Conservation (phyloP, 92 coral and sea anemone genomes). For the Epizoanthus illoricatus region DNA sequence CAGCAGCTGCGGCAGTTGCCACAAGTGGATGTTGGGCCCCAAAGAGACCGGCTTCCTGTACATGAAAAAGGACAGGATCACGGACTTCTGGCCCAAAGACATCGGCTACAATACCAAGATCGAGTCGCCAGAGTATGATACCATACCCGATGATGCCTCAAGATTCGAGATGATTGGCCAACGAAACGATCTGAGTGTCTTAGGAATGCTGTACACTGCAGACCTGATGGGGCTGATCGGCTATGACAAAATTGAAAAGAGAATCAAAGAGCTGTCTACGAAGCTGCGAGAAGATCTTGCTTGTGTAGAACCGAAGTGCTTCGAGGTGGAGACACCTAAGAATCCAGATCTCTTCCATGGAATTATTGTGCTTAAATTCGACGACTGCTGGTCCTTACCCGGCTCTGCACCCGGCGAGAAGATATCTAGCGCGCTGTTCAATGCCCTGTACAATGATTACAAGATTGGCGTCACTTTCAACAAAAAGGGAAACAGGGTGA, state of each 20-base stretch:
- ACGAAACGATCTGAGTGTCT: constrained; percentile 60
- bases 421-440: too few relatives aligned
- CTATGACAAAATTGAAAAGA: constrained; percentile 37
- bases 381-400: too few relatives aligned
- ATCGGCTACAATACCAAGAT: constrained; percentile 68
- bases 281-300: too few relatives aligned
- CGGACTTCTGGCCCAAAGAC: constrained; percentile 61
- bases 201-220: constrained; percentile 64
- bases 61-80: constrained; percentile 55
- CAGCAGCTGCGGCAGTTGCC: constrained; percentile 59
- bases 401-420: too few relatives aligned
- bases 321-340: too few relatives aligned
- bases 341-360: too few relatives aligned
- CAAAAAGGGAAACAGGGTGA: too few relatives aligned
- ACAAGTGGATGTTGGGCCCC: constrained; percentile 79
- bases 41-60: constrained; percentile 71
- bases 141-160: constrained; percentile 42
- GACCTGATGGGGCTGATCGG: constrained; percentile 63
- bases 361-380: too few relatives aligned
- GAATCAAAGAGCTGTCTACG: constrained; percentile 42
- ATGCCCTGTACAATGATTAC: too few relatives aligned
- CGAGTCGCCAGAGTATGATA: constrained; percentile 37
- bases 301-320: too few relatives aligned
- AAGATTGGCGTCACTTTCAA: too few relatives aligned
- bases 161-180: constrained; percentile 70